These are phyloP conservation scores for Verasper variegatus DNA, from an alignment of 2,113 vertebrate species.

Conservation along the genomic window DNA sequence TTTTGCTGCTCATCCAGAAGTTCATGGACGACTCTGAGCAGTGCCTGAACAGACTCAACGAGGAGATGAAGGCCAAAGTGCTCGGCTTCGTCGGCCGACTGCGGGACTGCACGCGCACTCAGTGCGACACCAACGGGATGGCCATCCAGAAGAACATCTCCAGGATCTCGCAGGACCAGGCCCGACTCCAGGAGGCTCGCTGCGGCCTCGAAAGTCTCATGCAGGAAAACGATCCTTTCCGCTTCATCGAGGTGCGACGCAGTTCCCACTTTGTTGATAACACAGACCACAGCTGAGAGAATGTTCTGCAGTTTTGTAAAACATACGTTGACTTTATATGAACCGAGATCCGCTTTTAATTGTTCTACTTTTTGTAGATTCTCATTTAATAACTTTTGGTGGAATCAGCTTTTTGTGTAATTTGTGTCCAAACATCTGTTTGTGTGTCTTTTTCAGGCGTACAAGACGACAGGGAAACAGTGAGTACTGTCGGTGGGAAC, in stretches of 20 bases:
- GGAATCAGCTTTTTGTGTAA: neutral
- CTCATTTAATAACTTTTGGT: no score
- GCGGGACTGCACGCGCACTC: constrained; percentile 38
- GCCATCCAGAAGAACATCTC: constrained; percentile 72
- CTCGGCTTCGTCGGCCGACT: constrained; percentile 58
- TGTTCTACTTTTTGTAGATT: no score
- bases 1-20: constrained; percentile 38
- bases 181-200: constrained; percentile 69
- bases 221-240: constrained; percentile 76
- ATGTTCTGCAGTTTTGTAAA: no score
- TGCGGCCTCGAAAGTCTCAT: constrained; percentile 64
- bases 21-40: constrained; percentile 71
- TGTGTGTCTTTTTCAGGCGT: constrained; percentile 57
- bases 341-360: no score
- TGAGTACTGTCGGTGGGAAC: constrained; percentile 29
- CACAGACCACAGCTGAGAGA: no score
- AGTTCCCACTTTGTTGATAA: no score
- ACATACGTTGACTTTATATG: no score
- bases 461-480: constrained; percentile 71
- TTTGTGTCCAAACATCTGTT: neutral
- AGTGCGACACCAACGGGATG: constrained; percentile 47
- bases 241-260: constrained; percentile 75
- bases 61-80: constrained; percentile 62
- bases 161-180: constrained; percentile 73
- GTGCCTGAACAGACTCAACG: constrained; percentile 53